phyloP scores from a whole-genome alignment of 2,113 vertebrate genomes.

The Otocyon megalotis region DNA sequence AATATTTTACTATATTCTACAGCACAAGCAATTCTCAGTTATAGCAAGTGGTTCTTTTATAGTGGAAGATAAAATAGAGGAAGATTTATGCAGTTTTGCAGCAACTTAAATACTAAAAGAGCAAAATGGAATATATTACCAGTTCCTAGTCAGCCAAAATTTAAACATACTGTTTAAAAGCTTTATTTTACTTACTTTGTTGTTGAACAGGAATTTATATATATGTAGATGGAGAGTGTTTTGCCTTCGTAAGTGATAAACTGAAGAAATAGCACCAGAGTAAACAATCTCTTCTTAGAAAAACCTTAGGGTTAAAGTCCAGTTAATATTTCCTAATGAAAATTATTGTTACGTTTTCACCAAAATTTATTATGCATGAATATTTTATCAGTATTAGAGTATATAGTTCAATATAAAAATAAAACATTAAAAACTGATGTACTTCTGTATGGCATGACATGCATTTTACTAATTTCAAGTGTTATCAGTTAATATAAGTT shows the following conservation, averaged over 20 bases:
- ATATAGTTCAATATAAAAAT: neutral
- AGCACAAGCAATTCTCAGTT: neutral
- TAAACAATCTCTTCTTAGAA: neutral
- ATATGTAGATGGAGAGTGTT: fast-evolving
- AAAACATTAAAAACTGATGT: neutral
- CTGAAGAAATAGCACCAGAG: neutral
- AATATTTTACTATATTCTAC: neutral
- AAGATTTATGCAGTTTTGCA: conserved; percentile 22
- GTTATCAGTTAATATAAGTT: neutral
- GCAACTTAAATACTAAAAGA: neutral
- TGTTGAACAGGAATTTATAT: neutral
- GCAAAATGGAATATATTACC: neutral
- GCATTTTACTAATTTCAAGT: neutral
- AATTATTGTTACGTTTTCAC: neutral
- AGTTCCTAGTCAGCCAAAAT: neutral
- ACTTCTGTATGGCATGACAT: neutral
- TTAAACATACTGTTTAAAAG: neutral
- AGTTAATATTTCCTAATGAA: neutral
- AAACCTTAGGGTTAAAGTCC: neutral
- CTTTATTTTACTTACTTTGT: neutral
- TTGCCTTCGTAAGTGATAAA: neutral
- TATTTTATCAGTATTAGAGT: neutral
- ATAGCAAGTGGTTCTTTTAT: conserved; percentile 1
- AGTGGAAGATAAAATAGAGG: neutral
- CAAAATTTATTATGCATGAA: neutral